These are phyloP conservation scores for Epirrita christyi DNA, from an alignment of 2,888 invertebrate species.

Conservation along the genomic window DNA sequence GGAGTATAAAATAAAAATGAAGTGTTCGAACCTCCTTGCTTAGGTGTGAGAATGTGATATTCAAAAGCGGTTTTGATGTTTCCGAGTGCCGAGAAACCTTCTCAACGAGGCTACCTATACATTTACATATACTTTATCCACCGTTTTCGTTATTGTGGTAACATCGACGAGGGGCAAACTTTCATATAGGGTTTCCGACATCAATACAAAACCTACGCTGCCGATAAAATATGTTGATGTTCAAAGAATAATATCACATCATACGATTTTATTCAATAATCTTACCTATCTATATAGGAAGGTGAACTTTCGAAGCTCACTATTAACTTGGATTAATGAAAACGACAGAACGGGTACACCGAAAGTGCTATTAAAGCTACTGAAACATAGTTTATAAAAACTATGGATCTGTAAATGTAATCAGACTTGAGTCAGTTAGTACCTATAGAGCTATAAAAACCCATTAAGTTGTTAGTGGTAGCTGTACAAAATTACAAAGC, in stretches of 20 bases:
- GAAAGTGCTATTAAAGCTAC: no score
- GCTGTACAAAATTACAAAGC: slow-evolving; percentile 13
- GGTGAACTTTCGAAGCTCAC: no score
- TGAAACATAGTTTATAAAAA: no score
- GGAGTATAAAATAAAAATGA: slow-evolving; percentile 29
- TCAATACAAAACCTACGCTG: slow-evolving; percentile 53
- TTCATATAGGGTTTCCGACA: slow-evolving; percentile 43
- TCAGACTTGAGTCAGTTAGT: neutral
- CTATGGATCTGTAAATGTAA: no score
- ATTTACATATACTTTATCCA: slow-evolving; percentile 55
- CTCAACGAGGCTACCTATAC: slow-evolving; percentile 51
- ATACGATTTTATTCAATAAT: no score
- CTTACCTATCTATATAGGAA: no score
- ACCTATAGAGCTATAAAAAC: slow-evolving; percentile 10
- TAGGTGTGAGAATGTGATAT: slow-evolving; percentile 41
- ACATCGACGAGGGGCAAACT: slow-evolving; percentile 59
- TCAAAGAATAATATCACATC: slow-evolving; percentile 3
- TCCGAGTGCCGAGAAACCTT: slow-evolving; percentile 47
- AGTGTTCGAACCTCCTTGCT: slow-evolving; percentile 31
- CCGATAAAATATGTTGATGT: slow-evolving; percentile 26
- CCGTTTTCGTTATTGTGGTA: slow-evolving; percentile 58
- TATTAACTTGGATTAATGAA: no score
- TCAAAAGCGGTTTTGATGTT: slow-evolving; percentile 49
- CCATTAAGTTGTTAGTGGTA: no score
- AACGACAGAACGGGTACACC: no score